Evolutionary conservation across 2,888 invertebrate genomes (phyloP), one percentile per base, ranked within the genome.

Genomic region (Iselma pallidipennis): DNA sequence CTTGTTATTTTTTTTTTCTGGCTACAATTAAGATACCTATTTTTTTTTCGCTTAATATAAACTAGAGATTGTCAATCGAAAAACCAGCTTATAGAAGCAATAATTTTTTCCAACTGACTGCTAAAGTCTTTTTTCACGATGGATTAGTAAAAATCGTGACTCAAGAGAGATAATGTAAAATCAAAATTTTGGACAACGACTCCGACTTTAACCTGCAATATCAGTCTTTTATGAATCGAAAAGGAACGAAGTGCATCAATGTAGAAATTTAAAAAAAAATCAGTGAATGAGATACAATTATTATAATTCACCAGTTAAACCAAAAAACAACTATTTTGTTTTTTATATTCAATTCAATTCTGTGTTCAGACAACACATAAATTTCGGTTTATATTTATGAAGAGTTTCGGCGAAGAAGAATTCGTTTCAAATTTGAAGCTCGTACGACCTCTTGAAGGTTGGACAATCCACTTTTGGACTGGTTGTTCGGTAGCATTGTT

Each of bases 371-470:
- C 23, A 45, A 45, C 21, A n/a, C 19, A 12, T 45, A 21, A 45
- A 45, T 45, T 45, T 10, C 5, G 5, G 23, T 45, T 23, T 3
- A 45, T 23, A 45, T 45, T 45, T 45, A 23, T 45, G 45, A 23
- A n/a, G 45, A 23, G 19, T 45, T 21, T 21, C 45, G 6, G 25
- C 25, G 25, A 25, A 25, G 6, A 6, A 28, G 28, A 9, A 45
- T 45, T 25, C 14, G 49, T 50, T 55, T 55, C 45, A 50, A 51
- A 60, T 50, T 60, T 55, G 26, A 21, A 16, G 49, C 57, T 53
- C 57, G 61, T 61, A 37, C 61, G 61, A 57, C 61, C 61, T 61
- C 54, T 61, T 49, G 31, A 57, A 61, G 61, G 61, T 61, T 61
- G 57, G 28, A 29, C 23, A 53, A 54, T 37, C 57, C 57, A 12